phyloP scores from a whole-genome alignment of 2,888 invertebrate species.

The Altica lythri region DNA sequence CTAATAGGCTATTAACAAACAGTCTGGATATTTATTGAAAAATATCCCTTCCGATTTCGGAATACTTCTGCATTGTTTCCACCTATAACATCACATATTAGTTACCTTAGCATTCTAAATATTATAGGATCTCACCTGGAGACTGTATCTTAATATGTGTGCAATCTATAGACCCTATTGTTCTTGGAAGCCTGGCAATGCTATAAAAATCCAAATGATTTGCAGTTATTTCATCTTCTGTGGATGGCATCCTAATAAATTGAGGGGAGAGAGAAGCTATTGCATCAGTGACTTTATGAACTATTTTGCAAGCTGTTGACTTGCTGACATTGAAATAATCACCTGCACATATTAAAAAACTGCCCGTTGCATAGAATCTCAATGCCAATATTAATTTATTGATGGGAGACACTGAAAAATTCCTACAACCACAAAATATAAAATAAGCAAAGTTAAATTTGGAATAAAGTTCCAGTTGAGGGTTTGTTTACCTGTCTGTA shows the following conservation, averaged over 20 bases:
- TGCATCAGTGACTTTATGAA: slow-evolving; percentile 6
- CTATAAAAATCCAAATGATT: neutral
- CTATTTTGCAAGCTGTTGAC: slow-evolving; percentile 11
- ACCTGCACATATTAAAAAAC: slow-evolving; percentile 1
- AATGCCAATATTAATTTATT: neutral
- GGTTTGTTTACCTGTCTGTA: neutral
- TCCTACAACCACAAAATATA: neutral
- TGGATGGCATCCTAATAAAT: slow-evolving; percentile 9
- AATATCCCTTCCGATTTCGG: no score
- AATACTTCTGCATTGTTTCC: no score
- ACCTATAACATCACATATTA: no score
- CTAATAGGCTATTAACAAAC: no score
- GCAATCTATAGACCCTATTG: slow-evolving; percentile 4
- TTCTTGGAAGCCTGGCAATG: slow-evolving; percentile 2
- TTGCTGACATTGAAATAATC: slow-evolving; percentile 7
- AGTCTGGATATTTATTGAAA: no score
- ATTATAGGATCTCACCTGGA: neutral
- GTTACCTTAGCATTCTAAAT: no score
- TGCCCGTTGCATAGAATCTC: slow-evolving; percentile 4
- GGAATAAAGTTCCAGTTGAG: neutral
- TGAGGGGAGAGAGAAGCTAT: slow-evolving; percentile 6
- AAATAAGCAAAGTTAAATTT: neutral
- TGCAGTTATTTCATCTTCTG: slow-evolving; percentile 8
- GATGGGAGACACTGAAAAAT: neutral
- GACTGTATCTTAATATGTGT: neutral